These are phyloP conservation scores for Heliornis fulica DNA, from an alignment of 2,113 vertebrate genomes.

Conservation along the genomic window DNA sequence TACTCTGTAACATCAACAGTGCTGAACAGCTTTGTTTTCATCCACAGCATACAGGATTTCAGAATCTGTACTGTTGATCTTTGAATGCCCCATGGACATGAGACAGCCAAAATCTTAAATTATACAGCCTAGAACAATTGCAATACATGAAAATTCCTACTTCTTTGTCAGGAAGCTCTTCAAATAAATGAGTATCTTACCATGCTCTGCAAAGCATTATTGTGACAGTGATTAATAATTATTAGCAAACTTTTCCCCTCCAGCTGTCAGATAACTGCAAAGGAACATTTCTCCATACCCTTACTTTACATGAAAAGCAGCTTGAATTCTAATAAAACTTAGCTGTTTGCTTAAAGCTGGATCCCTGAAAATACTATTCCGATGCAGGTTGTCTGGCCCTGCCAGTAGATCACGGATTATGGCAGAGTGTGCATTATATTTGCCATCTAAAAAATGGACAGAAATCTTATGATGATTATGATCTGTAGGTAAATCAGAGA, in stretches of 20 bases:
- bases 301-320: neutral
- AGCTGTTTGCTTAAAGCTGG: neutral
- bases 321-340: conserved; percentile 3
- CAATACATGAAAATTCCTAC: neutral
- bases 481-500: neutral
- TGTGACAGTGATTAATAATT: conserved; percentile 40
- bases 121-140: conserved; percentile 2
- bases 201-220: neutral
- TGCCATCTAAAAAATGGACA: neutral
- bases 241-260: conserved; percentile 36
- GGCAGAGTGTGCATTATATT: neutral
- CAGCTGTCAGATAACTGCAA: conserved; percentile 19
- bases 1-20: neutral
- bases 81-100: neutral
- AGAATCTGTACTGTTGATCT: neutral
- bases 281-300: neutral
- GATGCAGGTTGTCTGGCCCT: neutral
- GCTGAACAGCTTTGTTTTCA: neutral
- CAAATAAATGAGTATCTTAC: conserved; percentile 15
- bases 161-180: neutral
- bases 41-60: neutral
- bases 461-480: neutral
- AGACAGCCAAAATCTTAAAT: neutral
- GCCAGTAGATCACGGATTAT: neutral
- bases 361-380: neutral